phyloP scores from a whole-genome alignment of 2,113 vertebrate species.

The Daubentonia madagascariensis region DNA sequence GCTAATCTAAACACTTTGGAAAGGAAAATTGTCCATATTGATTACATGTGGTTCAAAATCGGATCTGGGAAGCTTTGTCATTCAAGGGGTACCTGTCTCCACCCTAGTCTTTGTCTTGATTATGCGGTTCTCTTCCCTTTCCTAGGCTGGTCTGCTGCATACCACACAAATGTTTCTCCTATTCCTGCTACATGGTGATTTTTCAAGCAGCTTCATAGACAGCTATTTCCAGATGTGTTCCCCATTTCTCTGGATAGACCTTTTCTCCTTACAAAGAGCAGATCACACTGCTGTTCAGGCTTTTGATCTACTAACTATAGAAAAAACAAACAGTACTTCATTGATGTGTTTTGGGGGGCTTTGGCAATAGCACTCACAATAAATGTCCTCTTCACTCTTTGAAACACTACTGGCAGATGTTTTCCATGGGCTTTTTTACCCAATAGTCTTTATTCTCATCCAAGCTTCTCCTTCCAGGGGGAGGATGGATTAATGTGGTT shows the following conservation, averaged over 20 bases:
- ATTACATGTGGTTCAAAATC: conserved; percentile 52
- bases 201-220: conserved; percentile 62
- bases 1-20: conserved; percentile 58
- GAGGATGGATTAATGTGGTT: neutral
- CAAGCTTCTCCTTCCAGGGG: neutral
- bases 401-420: conserved; percentile 69
- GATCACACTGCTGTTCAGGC: conserved; percentile 31
- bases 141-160: neutral
- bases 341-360: conserved; percentile 63
- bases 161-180: conserved; percentile 73
- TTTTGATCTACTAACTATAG: conserved; percentile 76
- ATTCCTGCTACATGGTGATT: conserved; percentile 63
- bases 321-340: conserved; percentile 70
- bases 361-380: conserved; percentile 54
- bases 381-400: conserved; percentile 59
- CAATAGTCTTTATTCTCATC: conserved; percentile 54
- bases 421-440: conserved; percentile 47
- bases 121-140: conserved; percentile 46
- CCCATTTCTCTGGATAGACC: conserved; percentile 60
- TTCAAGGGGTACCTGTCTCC: conserved; percentile 55
- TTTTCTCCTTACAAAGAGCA: conserved; percentile 74
- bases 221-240: conserved; percentile 74
- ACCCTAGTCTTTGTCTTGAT: conserved; percentile 60
- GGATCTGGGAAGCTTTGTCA: conserved; percentile 52
- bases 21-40: conserved; percentile 57